phyloP scores from a whole-genome alignment of 2,113 vertebrate species.

The Scartelaos histophorus region DNA sequence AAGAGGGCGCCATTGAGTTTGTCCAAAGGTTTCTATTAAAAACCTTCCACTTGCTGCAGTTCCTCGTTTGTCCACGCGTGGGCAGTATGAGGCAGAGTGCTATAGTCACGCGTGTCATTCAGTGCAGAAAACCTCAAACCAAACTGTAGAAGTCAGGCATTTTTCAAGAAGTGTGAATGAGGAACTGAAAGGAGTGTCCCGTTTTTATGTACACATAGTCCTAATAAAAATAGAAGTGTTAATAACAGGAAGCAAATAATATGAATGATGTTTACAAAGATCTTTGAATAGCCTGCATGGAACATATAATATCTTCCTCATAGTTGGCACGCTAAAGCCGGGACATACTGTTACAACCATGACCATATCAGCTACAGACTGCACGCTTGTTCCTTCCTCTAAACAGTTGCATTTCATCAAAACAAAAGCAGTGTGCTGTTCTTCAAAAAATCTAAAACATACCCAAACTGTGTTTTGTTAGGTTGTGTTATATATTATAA shows the following conservation, averaged over 20 bases:
- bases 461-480: too few relatives aligned
- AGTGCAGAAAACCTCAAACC: neutral
- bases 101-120: neutral
- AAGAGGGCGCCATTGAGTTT: constrained; percentile 15
- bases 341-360: constrained; percentile 42
- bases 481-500: too few relatives aligned
- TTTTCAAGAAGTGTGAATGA: constrained; percentile 16
- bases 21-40: neutral
- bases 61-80: constrained; percentile 24
- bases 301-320: neutral
- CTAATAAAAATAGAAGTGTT: neutral
- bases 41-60: neutral
- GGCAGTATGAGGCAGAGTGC: constrained; percentile 32
- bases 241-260: neutral
- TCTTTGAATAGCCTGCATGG: neutral
- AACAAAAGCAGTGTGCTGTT: constrained; percentile 8
- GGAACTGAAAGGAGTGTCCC: neutral
- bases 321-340: neutral
- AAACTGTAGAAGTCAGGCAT: neutral
- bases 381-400: constrained; percentile 21
- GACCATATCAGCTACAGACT: constrained; percentile 25
- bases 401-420: constrained; percentile 48
- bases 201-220: neutral
- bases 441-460: too few relatives aligned
- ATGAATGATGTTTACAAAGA: neutral